Conservation (phyloP, 2,888 invertebrate species). For the Oxycera nigricornis region DNA sequence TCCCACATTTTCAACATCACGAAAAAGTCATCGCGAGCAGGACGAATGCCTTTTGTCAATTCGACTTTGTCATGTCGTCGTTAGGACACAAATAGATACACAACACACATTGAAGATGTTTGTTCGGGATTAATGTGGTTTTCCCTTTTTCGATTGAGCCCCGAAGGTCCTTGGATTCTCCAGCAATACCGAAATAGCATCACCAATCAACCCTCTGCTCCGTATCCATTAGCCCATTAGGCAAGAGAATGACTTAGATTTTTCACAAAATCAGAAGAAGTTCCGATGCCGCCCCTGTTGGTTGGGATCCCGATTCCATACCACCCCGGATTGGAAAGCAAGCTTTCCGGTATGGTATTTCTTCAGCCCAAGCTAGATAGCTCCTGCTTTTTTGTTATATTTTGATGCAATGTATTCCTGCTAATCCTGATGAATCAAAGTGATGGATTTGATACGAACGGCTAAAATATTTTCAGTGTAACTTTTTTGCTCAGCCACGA, state of each 20-base stretch:
- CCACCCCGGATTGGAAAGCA: background rate
- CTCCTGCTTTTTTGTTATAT: constrained; percentile 26
- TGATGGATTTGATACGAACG: constrained; percentile 33
- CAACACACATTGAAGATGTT: background rate
- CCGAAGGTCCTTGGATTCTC: constrained; percentile 18
- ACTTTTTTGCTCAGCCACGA: background rate
- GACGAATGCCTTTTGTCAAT: background rate
- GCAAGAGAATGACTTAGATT: constrained; percentile 18
- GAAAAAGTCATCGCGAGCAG: no score
- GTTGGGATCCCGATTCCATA: background rate
- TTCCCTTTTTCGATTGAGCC: background rate
- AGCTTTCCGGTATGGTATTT: background rate
- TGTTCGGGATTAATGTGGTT: constrained; percentile 18
- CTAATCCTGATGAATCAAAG: constrained; percentile 35
- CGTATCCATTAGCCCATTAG: constrained; percentile 30
- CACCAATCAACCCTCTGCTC: constrained; percentile 21
- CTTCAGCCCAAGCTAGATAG: background rate
- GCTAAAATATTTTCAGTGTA: constrained; percentile 32
- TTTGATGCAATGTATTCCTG: constrained; percentile 28
- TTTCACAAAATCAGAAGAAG: constrained; percentile 1
- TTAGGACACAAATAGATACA: background rate
- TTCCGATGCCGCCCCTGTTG: background rate
- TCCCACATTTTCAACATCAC: no score
- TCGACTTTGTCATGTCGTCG: no score
- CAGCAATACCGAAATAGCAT: constrained; percentile 15